A percentile compares a stretch with the other conserved stretches of the same genome.
phyloP scores from a whole-genome alignment of 2,797 vertebrate genomes.

The Capromys pilorides region DNA sequence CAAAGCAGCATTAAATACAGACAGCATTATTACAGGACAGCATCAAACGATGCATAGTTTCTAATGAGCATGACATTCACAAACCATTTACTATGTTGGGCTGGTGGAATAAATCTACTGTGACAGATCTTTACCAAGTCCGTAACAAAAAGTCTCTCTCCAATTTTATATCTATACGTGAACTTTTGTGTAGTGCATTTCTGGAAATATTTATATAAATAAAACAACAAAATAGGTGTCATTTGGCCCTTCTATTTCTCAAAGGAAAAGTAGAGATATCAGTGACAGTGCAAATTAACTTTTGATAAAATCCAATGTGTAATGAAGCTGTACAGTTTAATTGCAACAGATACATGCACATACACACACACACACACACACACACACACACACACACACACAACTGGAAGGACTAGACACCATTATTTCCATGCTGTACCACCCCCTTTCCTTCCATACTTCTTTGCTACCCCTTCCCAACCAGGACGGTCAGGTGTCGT shows the following conservation, averaged over 20 bases:
- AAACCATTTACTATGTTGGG: conserved; percentile 22
- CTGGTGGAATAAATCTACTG: neutral
- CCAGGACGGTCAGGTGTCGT: neutral
- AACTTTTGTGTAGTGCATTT: too few species aligned
- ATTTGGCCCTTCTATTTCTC: too few species aligned
- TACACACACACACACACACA: neutral
- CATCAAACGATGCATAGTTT: conserved; percentile 38
- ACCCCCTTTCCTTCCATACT: neutral
- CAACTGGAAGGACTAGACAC: neutral
- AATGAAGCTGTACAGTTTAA: too few species aligned
- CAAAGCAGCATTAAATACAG: conserved; percentile 23
- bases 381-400: neutral
- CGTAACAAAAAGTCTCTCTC: neutral
- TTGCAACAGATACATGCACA: too few species aligned
- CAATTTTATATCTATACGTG: too few species aligned
- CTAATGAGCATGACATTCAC: conserved; percentile 33
- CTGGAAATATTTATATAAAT: too few species aligned
- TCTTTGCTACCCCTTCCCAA: neutral
- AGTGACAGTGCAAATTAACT: too few species aligned
- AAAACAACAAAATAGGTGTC: too few species aligned
- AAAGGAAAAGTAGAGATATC: too few species aligned
- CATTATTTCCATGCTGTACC: neutral
- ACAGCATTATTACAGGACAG: conserved; percentile 47
- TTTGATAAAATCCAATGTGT: too few species aligned
- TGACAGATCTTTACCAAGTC: neutral